Evolutionary conservation across 2,888 invertebrate species (phyloP).

Genomic region (Diabrotica balteata): DNA sequence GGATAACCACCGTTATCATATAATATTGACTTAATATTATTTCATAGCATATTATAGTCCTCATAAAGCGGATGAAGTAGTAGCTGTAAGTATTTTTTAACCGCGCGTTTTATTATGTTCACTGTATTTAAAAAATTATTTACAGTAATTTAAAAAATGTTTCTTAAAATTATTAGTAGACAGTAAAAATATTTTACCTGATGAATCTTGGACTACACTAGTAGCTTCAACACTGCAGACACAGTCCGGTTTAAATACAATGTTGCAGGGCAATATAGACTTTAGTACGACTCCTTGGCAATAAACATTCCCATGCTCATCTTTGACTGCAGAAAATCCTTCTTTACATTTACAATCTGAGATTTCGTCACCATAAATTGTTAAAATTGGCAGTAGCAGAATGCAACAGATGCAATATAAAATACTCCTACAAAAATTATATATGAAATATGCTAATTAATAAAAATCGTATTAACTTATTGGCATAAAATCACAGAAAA

Average conservation of each 20-base stretch:
- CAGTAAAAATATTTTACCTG: slow-evolving; percentile 18
- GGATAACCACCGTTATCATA: too few relatives aligned
- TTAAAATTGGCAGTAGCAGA: not conserved
- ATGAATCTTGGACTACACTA: slow-evolving; percentile 37
- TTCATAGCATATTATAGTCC: too few relatives aligned
- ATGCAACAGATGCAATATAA: not conserved
- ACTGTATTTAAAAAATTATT: too few relatives aligned
- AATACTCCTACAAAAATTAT: slow-evolving; percentile 5
- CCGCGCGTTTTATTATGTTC: too few relatives aligned
- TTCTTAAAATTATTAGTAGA: not conserved
- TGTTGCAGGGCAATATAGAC: slow-evolving; percentile 41
- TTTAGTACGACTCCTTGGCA: slow-evolving; percentile 40
- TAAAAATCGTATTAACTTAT: not conserved
- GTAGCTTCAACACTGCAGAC: slow-evolving; percentile 38
- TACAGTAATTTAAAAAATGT: not conserved
- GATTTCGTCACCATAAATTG: slow-evolving; percentile 31
- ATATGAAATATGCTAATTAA: not conserved
- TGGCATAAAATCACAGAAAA: too few relatives aligned
- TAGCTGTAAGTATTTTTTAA: too few relatives aligned
- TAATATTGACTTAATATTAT: too few relatives aligned
- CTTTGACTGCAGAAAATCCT: slow-evolving; percentile 32
- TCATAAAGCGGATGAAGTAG: too few relatives aligned
- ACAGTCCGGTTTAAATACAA: slow-evolving; percentile 41
- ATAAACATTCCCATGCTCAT: slow-evolving; percentile 34
- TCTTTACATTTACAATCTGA: slow-evolving; percentile 39